Conservation (phyloP, 1,140 invertebrate species). For the Cydia strobilella region DNA sequence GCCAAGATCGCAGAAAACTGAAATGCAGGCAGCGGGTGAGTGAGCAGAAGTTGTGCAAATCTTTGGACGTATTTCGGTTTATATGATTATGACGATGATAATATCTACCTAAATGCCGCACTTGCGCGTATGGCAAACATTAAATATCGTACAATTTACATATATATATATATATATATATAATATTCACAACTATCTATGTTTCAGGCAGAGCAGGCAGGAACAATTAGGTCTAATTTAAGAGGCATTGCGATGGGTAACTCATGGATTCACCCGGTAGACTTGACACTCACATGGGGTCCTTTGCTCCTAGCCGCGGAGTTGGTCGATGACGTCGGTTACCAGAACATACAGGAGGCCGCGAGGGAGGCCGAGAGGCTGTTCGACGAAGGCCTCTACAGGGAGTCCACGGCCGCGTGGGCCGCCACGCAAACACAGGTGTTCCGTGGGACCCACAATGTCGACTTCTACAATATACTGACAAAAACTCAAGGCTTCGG, state of each 20-base stretch:
- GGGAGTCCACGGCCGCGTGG: slow-evolving; percentile 84
- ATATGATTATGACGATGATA: too few species aligned
- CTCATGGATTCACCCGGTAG: slow-evolving; percentile 92
- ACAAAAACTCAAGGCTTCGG: slow-evolving; percentile 63
- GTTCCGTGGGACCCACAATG: slow-evolving; percentile 79
- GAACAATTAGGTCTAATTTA: slow-evolving; percentile 86
- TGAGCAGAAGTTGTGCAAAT: too few species aligned
- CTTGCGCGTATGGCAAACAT: too few species aligned
- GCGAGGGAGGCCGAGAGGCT: slow-evolving; percentile 79
- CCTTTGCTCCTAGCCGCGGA: slow-evolving; percentile 85
- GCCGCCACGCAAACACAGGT: slow-evolving; percentile 82
- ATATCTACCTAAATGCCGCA: too few species aligned
- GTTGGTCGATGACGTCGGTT: slow-evolving; percentile 83
- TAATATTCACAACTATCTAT: neutral
- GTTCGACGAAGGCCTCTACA: slow-evolving; percentile 81
- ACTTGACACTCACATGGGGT: slow-evolving; percentile 90
- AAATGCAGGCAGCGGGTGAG: too few species aligned
- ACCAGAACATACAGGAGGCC: slow-evolving; percentile 75
- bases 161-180: too few species aligned
- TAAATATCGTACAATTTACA: too few species aligned
- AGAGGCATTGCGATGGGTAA: slow-evolving; percentile 90
- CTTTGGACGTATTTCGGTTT: too few species aligned
- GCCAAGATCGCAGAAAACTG: too few species aligned
- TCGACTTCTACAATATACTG: slow-evolving; percentile 92
- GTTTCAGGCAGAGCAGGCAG: slow-evolving; percentile 82